phyloP scores from a whole-genome alignment of 1,140 invertebrate genomes.

The Odontomachus brunneus region DNA sequence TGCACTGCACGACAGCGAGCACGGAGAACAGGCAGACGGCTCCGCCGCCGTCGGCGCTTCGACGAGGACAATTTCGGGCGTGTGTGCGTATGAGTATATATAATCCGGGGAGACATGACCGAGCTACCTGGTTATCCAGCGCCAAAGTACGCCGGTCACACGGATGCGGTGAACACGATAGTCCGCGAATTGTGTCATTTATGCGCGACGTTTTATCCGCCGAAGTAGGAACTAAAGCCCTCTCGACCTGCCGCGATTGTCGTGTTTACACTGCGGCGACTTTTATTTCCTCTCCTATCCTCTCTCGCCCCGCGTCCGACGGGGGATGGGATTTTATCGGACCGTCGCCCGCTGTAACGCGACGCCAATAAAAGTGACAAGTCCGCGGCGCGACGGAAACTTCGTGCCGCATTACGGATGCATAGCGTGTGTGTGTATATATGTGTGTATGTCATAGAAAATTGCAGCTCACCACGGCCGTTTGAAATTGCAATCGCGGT shows the following conservation, averaged over 20 bases:
- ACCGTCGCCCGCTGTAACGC: background rate
- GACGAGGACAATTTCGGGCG: background rate
- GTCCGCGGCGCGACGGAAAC: conserved; percentile 3
- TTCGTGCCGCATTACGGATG: conserved; percentile 7
- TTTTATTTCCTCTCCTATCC: background rate
- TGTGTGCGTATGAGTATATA: too few relatives aligned
- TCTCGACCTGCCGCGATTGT: background rate
- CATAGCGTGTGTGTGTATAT: too few relatives aligned
- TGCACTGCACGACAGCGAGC: too few relatives aligned
- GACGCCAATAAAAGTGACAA: conserved; percentile 34
- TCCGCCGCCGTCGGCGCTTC: background rate
- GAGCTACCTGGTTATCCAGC: too few relatives aligned
- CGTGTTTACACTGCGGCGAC: background rate
- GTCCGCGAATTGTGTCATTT: conserved; percentile 23
- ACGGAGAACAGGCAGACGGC: background rate
- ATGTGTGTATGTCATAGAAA: conserved; percentile 14
- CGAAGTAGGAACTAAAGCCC: background rate
- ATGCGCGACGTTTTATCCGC: background rate
- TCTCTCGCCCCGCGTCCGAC: too few relatives aligned
- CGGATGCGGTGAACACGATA: too few relatives aligned
- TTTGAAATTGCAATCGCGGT: conserved; percentile 43
- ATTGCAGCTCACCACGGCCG: conserved; percentile 8
- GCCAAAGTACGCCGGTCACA: too few relatives aligned
- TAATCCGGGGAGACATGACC: too few relatives aligned
- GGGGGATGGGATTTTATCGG: conserved; percentile 5